Evolutionary conservation across 2,888 invertebrate genomes (phyloP).

Genomic region (Zelleria hepariella): DNA sequence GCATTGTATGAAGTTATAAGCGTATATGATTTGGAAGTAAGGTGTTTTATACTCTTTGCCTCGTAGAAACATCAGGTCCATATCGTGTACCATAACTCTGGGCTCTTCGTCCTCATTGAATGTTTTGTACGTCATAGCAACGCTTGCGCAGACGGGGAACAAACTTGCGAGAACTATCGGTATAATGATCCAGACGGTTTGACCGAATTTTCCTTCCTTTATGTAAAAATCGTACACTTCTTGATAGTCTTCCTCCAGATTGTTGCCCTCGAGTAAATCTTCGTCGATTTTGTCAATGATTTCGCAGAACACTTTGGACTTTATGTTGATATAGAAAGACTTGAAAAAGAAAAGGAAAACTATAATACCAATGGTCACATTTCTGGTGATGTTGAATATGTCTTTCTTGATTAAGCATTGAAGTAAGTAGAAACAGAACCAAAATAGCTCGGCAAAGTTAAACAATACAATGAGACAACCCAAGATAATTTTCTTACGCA

Average conservation of each 20-base stretch:
- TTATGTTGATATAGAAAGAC: slow-evolving; percentile 33
- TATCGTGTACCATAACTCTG: slow-evolving; percentile 43
- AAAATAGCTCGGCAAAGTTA: slow-evolving; percentile 32
- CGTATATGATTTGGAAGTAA: slow-evolving; percentile 41
- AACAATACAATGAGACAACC: slow-evolving; percentile 22
- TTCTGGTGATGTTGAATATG: slow-evolving; percentile 37
- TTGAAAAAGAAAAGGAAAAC: slow-evolving; percentile 42
- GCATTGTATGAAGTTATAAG: slow-evolving; percentile 34
- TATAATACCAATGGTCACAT: slow-evolving; percentile 35
- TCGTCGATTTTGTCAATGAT: slow-evolving; percentile 34
- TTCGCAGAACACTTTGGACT: slow-evolving; percentile 28
- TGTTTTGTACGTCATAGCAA: slow-evolving; percentile 29
- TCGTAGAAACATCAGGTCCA: slow-evolving; percentile 38
- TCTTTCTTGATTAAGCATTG: slow-evolving; percentile 33
- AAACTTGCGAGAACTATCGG: slow-evolving; percentile 32
- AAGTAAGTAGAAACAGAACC: slow-evolving; percentile 35
- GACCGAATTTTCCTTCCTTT: slow-evolving; percentile 29
- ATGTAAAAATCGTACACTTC: slow-evolving; percentile 34
- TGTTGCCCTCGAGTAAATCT: slow-evolving; percentile 37
- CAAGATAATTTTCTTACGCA: slow-evolving; percentile 19
- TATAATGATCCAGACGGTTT: slow-evolving; percentile 37
- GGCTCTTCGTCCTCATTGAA: slow-evolving; percentile 30
- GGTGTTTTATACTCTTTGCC: slow-evolving; percentile 43
- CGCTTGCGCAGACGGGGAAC: slow-evolving; percentile 40
- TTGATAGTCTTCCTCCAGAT: slow-evolving; percentile 34